Evolutionary conservation across 1,140 invertebrate genomes (phyloP).

Genomic region (Diorhabda carinulata): DNA sequence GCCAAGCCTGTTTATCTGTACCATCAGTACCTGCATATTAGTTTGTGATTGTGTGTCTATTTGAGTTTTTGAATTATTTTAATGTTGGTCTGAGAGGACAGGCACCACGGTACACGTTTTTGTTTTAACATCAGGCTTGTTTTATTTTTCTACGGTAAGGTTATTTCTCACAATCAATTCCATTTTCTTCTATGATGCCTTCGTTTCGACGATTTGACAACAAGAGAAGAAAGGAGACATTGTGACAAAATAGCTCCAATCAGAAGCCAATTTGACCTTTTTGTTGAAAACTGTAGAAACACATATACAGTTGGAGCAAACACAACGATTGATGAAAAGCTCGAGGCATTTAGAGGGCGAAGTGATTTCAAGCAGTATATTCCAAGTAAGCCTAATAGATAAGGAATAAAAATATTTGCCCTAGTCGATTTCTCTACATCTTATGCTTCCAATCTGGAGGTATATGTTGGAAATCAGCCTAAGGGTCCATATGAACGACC

Average conservation of each 20-base stretch:
- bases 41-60: too few relatives aligned
- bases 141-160: too few relatives aligned
- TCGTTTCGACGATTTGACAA: constrained; percentile 14
- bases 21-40: too few relatives aligned
- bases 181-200: constrained; percentile 10
- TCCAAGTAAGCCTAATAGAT: constrained; percentile 19
- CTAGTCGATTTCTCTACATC: constrained; percentile 27
- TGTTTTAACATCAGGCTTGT: too few relatives aligned
- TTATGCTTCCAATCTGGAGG: constrained; percentile 34
- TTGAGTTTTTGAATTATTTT: too few relatives aligned
- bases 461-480: constrained; percentile 33
- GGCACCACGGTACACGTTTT: too few relatives aligned
- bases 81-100: too few relatives aligned
- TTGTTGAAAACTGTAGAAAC: constrained; percentile 13
- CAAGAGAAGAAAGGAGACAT: constrained; percentile 9
- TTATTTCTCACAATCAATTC: neutral
- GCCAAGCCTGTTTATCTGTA: too few relatives aligned
- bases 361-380: constrained; percentile 11
- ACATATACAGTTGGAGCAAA: constrained; percentile 6
- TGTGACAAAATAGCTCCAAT: constrained; percentile 19
- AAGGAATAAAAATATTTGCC: constrained; percentile 44
- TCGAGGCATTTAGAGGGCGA: constrained; percentile 4
- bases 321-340: constrained; percentile 14
- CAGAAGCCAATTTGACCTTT: constrained; percentile 12
- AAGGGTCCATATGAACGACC: constrained; percentile 28